Conservation (phyloP, 37 sponge, comb jelly and placozoan species). For the Cliona cf. orientalis region DNA sequence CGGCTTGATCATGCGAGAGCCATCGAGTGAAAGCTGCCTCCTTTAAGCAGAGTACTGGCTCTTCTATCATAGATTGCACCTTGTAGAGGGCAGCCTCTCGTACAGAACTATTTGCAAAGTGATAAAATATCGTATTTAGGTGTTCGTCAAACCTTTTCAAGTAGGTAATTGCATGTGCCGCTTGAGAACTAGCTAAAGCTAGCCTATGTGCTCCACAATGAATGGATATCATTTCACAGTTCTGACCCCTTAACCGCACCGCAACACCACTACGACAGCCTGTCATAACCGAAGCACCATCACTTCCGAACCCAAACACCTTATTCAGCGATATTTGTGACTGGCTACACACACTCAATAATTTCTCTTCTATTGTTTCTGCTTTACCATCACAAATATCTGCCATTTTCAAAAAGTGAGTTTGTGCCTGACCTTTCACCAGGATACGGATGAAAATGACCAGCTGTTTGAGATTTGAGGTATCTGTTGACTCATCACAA, state of each 20-base stretch:
- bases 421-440: not conserved
- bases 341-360: not conserved
- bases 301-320: conserved; percentile 41
- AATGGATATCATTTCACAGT: conserved; percentile 21
- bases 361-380: conserved; percentile 25
- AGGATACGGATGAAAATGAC: conserved; percentile 11
- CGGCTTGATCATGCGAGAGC: conserved; percentile 35
- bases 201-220: conserved; percentile 47
- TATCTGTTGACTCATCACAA: conserved; percentile 50
- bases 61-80: conserved; percentile 7
- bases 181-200: conserved; percentile 52
- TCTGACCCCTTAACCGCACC: conserved; percentile 6
- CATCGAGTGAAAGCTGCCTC: conserved; percentile 26
- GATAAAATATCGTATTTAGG: conserved; percentile 3
- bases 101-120: conserved; percentile 26
- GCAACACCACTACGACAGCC: conserved; percentile 33
- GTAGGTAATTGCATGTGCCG: conserved; percentile 30
- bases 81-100: conserved; percentile 1
- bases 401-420: conserved; percentile 29
- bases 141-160: conserved; percentile 23
- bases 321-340: conserved; percentile 1
- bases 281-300: conserved; percentile 55
- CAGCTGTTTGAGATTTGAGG: conserved; percentile 10
- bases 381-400: conserved; percentile 32
- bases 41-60: conserved; percentile 11